A percentile compares a stretch with the other conserved stretches of the same genome.
phyloP scores from a whole-genome alignment of 2,888 invertebrate species.

The Isotomurus palustris region DNA sequence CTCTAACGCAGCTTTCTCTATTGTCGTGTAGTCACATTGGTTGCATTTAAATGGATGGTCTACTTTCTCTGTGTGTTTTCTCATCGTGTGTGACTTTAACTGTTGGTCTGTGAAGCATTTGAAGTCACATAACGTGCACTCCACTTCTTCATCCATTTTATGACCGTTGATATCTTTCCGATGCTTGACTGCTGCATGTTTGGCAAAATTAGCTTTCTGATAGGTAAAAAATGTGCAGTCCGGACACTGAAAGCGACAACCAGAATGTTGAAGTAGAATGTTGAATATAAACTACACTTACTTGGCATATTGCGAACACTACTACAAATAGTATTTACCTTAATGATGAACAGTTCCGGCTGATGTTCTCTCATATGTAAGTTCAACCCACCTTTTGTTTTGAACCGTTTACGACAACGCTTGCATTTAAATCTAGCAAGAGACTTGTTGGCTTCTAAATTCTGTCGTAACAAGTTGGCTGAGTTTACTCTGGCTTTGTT shows the following conservation, averaged over 20 bases:
- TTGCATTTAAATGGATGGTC: slow-evolving; percentile 41
- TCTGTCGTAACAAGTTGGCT: no score
- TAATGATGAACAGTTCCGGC: slow-evolving; percentile 27
- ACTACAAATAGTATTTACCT: slow-evolving; percentile 14
- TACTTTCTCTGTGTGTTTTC: slow-evolving; percentile 41
- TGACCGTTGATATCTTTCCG: slow-evolving; percentile 42
- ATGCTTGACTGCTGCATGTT: slow-evolving; percentile 47
- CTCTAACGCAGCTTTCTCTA: slow-evolving; percentile 47
- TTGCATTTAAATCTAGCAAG: slow-evolving; percentile 23
- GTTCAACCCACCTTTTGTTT: slow-evolving; percentile 45
- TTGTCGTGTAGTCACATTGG: slow-evolving; percentile 46
- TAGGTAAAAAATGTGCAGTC: slow-evolving; percentile 44
- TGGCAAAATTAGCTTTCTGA: slow-evolving; percentile 45
- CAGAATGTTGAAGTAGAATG: neutral
- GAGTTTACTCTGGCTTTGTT: no score
- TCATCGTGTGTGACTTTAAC: slow-evolving; percentile 44
- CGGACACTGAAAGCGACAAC: slow-evolving; percentile 29
- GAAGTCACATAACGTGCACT: slow-evolving; percentile 41
- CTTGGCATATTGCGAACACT: neutral
- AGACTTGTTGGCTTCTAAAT: no score
- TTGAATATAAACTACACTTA: neutral
- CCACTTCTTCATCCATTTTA: slow-evolving; percentile 31
- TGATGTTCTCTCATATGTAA: slow-evolving; percentile 39
- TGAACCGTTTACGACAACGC: slow-evolving; percentile 39
- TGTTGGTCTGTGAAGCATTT: slow-evolving; percentile 45